Evolutionary conservation across 2,888 invertebrate genomes (phyloP).

Genomic region (Xylophagus ater): DNA sequence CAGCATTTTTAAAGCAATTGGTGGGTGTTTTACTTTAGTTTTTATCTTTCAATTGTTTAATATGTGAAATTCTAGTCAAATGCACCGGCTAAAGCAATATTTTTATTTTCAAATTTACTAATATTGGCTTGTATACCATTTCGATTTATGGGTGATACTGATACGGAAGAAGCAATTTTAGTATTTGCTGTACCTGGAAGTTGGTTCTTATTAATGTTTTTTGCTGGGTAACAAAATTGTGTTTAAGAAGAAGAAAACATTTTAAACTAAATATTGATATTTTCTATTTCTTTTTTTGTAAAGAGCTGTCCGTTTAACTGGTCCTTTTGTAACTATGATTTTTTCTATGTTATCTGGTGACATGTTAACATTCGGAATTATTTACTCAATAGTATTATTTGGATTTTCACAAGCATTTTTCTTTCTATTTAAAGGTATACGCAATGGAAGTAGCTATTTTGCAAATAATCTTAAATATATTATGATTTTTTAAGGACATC

Average conservation of each 20-base stretch:
- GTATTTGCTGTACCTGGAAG: slow-evolving; percentile 89
- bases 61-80: slow-evolving; percentile 53
- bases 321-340: slow-evolving; percentile 98
- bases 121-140: slow-evolving; percentile 84
- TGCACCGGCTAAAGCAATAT: slow-evolving; percentile 91
- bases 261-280: slow-evolving; percentile 4
- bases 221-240: slow-evolving; percentile 70
- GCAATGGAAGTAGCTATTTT: neutral
- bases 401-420: slow-evolving; percentile 94
- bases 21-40: slow-evolving; percentile 42
- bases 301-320: slow-evolving; percentile 87
- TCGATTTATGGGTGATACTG: slow-evolving; percentile 59
- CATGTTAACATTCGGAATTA: slow-evolving; percentile 96
- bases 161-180: slow-evolving; percentile 82
- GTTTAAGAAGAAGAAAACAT: neutral
- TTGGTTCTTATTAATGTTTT: slow-evolving; percentile 97
- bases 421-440: slow-evolving; percentile 76
- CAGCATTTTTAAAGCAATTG: slow-evolving; percentile 83
- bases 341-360: slow-evolving; percentile 99
- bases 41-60: slow-evolving; percentile 1
- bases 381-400: slow-evolving; percentile 86
- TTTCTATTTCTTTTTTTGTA: slow-evolving; percentile 13
- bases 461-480: neutral
- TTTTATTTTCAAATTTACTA: slow-evolving; percentile 80
- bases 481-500: slow-evolving; percentile 47